Base-by-base conservation (phyloP, 2,113 vertebrate species). In the Uria aalge region DNA sequence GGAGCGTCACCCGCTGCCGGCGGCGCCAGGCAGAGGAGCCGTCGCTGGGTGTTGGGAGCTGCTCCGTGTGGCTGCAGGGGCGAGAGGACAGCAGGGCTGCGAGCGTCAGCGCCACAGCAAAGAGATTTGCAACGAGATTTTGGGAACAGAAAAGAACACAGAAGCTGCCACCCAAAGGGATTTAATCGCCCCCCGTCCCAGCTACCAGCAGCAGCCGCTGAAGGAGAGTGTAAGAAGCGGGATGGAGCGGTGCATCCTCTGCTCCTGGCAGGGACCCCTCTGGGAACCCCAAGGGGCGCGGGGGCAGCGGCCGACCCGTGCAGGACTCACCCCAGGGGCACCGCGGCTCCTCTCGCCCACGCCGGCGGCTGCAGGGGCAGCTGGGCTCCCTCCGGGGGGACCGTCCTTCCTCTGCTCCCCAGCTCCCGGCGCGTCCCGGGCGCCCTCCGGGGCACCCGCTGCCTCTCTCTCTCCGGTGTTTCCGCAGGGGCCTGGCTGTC, bases 221-320 rank as follows among this genome's bases (percentile, higher is more conserved):
- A 47, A 87, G 88, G 45, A 5, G 6, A 0, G 34, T 19, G 1
- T 9, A 23, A 36, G 55, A n/a, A 43, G 14, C 0, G 2, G 59
- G 36, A 34, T 0, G 0, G 32, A 16, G 36, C 0, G 23, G 12
- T 3, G 24, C 7, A 48, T 1, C 15, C 40, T 17, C 41, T 12
- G 57, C 66, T 40, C 4, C 10, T 14, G 47, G 9, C 11, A 40
- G 26, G 43, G 47, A 18, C 8, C 34, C 8, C 11, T 4, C 36
- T 2, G 38, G 77, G 53, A 7, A 27, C 29, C 5, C 6, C 0
- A 32, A 19, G 1, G 18, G 38, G 27, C 0, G 0, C 0, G 2
- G 43, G 24, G 38, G 1, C 69, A 23, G 71, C 0, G 2, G 9
- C 3, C 1, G 7, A 11, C 12, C 24, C 48, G 3, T 2, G 1